Percentiles rank a stretch among this genome's conserved stretches.
These are phyloP conservation scores for Gracilinanus agilis DNA, from an alignment of 2,113 vertebrate species.

Conservation along the genomic window DNA sequence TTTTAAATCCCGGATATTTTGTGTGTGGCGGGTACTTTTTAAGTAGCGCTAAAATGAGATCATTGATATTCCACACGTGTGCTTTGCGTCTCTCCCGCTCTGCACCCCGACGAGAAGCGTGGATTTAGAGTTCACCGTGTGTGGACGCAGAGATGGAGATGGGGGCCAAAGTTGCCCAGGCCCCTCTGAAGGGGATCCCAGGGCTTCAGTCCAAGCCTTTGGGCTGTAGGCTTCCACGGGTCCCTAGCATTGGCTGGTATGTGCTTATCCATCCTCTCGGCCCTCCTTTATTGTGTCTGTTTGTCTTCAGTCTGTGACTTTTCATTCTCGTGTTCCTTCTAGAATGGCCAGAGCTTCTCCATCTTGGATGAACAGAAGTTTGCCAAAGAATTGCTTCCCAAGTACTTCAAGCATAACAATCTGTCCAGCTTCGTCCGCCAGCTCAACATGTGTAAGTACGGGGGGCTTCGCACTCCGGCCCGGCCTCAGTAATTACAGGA, in stretches of 20 bases:
- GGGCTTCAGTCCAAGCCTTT: neutral
- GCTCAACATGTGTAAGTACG: conserved; percentile 86
- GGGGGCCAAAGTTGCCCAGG: neutral
- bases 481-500: too few species aligned
- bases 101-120: neutral
- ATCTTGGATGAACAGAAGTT: conserved; percentile 84
- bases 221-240: conserved; percentile 22
- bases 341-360: conserved; percentile 85
- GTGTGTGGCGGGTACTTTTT: neutral
- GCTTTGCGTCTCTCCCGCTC: neutral
- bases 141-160: neutral
- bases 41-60: neutral
- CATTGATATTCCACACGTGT: neutral
- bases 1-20: neutral
- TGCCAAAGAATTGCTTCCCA: conserved; percentile 84
- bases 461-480: neutral
- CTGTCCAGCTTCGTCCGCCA: conserved; percentile 86
- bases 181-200: neutral
- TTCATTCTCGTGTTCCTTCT: conserved; percentile 42
- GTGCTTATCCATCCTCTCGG: conserved; percentile 10
- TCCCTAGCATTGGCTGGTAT: neutral
- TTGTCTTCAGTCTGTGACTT: conserved; percentile 7
- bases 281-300: neutral
- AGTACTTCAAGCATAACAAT: conserved; percentile 88
- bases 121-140: neutral